Base-by-base conservation (phyloP, 2,888 invertebrate genomes). In the Laspeyria flexula region DNA sequence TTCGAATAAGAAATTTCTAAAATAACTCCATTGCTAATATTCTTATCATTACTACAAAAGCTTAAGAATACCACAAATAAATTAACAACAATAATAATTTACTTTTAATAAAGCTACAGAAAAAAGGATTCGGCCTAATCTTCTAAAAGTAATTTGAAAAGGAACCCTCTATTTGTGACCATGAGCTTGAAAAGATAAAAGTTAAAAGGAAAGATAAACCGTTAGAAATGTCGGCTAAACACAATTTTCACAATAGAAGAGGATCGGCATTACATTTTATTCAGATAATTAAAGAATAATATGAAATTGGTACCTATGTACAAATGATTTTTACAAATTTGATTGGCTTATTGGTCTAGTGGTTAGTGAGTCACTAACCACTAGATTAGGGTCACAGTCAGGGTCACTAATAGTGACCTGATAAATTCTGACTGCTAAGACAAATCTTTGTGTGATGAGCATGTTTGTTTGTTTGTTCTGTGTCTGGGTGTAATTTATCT, bases 111-210 rank as follows among this genome's bases (percentile, higher is more conserved):
- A 59, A 31, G 30, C 15, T 16, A 7, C 5, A 13, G 38, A 57
- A 43, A 57, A 60, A 44, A 38, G 34, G 46, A 45, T 43, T 47
- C 13, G 6, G 12, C 10, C 34, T 48, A 53, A 65, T 63, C 45
- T 53, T 10, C 39, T 7, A 51, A 64, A 56, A 61, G 50, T 57
- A 65, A 65, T 64, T 60, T 51, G 23, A 46, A 37, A 48, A 35
- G 16, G 38, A 12, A 61, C 43, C 40, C 46, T 44, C 30, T 43
- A 57, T 65, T 65, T 44, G 54, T 51, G 57, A 49, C 49, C 39
- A 60, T 13, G 31, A 51, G 21, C 27, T 50, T 21, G 43, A 57
- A 27, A 47, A 60, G 54, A 57, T 65, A 57, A 54, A 43, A 18
- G 12, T 2, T 35, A 41, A 43, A 53, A 31, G 12, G 23, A 57